phyloP scores from a whole-genome alignment of 2,113 vertebrate genomes.

The Rallus limicola region DNA sequence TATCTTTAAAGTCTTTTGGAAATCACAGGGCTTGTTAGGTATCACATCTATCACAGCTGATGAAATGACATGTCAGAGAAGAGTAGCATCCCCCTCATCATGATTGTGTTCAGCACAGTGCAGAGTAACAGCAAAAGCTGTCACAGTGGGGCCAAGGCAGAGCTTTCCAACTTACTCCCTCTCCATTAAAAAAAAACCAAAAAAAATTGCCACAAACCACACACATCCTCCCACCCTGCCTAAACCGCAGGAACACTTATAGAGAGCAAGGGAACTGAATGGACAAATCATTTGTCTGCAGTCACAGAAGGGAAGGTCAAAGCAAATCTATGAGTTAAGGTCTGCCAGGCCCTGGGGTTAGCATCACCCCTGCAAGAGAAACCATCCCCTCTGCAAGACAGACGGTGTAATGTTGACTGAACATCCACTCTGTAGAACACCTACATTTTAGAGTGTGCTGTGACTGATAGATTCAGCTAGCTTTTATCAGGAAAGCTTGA shows the following conservation, averaged over 20 bases:
- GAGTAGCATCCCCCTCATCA: accelerated
- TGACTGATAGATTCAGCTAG: not conserved
- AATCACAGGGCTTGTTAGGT: not conserved
- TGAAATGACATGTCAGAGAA: not conserved
- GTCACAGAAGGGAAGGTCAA: not conserved
- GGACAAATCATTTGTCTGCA: not conserved
- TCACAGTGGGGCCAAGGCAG: not conserved
- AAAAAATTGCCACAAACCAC: no score
- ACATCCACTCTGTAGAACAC: not conserved
- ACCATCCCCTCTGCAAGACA: not conserved
- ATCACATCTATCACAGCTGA: not conserved
- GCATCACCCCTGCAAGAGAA: not conserved
- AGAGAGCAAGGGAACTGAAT: not conserved
- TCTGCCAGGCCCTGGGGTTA: not conserved
- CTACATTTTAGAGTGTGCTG: not conserved
- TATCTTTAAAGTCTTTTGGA: not conserved
- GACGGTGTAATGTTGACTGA: not conserved
- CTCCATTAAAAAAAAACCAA: not conserved
- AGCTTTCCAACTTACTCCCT: not conserved
- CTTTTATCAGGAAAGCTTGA: constrained; percentile 29
- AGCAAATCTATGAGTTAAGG: not conserved
- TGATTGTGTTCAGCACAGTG: accelerated
- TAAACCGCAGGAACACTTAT: not conserved
- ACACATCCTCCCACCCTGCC: no score
- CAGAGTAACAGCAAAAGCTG: not conserved